Conservation (phyloP, 2,888 invertebrate species). For the Harmothoe impar region DNA sequence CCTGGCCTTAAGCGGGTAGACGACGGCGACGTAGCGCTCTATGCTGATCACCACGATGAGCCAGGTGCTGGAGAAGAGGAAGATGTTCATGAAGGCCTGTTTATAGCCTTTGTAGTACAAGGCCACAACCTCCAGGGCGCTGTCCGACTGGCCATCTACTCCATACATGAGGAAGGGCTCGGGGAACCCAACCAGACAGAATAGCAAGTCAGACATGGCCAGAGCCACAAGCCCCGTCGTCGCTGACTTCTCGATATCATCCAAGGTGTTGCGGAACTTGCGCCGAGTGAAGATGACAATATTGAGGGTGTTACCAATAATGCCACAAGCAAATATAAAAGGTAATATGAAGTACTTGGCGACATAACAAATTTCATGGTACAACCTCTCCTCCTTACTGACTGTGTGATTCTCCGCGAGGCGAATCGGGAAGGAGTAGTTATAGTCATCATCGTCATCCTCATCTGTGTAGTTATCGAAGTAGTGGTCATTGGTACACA, state of each 20-base stretch:
- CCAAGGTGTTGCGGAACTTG: constrained; percentile 55
- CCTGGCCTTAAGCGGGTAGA: constrained; percentile 55
- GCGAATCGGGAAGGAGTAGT: constrained; percentile 21
- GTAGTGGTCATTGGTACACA: constrained; percentile 40
- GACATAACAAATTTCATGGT: constrained; percentile 38
- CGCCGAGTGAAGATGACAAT: constrained; percentile 60
- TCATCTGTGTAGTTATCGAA: constrained; percentile 47
- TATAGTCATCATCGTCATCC: constrained; percentile 24
- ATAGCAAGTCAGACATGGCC: constrained; percentile 68
- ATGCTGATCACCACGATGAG: constrained; percentile 61
- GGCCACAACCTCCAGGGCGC: constrained; percentile 18
- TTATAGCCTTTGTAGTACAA: constrained; percentile 60
- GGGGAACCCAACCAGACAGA: constrained; percentile 67
- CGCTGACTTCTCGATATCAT: constrained; percentile 67
- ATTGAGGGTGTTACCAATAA: constrained; percentile 60
- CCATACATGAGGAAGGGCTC: constrained; percentile 23
- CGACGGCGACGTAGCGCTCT: constrained; percentile 61
- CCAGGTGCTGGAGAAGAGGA: constrained; percentile 63
- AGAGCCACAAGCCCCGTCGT: constrained; percentile 67
- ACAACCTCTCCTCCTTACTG: constrained; percentile 22
- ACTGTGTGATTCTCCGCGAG: neutral
- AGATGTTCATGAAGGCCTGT: constrained; percentile 59
- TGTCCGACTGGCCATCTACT: constrained; percentile 33
- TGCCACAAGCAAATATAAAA: constrained; percentile 56
- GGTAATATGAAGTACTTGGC: constrained; percentile 47